Conservation (phyloP, 1,140 invertebrate genomes). For the Tetranychus urticae region DNA sequence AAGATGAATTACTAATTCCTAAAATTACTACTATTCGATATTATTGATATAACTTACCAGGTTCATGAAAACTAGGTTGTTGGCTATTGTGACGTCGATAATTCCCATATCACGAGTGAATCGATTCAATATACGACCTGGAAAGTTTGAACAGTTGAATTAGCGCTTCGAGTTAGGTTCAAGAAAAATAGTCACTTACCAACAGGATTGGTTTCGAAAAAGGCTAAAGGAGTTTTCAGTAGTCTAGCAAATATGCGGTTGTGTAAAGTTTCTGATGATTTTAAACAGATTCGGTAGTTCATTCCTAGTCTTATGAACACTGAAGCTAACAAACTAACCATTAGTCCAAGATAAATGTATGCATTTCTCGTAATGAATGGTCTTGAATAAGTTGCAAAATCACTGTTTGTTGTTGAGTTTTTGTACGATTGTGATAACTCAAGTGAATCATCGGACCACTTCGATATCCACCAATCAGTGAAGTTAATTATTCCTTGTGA, state of each 20-base stretch:
- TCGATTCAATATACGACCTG: conserved; percentile 6
- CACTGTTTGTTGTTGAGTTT: neutral
- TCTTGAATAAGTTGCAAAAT: neutral
- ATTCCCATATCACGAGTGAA: conserved; percentile 7
- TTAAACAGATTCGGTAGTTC: conserved; percentile 51
- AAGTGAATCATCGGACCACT: conserved; percentile 7
- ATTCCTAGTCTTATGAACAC: conserved; percentile 30
- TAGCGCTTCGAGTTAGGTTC: no score
- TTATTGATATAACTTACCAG: neutral
- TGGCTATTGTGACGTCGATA: neutral
- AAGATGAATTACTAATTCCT: no score
- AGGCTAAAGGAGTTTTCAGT: conserved; percentile 51
- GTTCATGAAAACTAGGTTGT: conserved; percentile 32
- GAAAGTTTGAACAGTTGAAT: no score
- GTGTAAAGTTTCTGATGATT: conserved; percentile 48
- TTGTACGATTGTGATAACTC: neutral
- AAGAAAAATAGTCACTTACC: conserved; percentile 12
- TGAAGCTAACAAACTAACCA: neutral
- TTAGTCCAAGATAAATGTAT: neutral
- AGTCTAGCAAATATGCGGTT: conserved; percentile 57
- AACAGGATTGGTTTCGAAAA: conserved; percentile 64
- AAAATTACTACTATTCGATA: neutral
- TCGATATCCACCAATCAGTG: conserved; percentile 14
- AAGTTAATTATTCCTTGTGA: conserved; percentile 15
- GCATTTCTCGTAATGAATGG: neutral